Base-by-base conservation (phyloP, 2,888 invertebrate genomes). In the Desoria tigrina region DNA sequence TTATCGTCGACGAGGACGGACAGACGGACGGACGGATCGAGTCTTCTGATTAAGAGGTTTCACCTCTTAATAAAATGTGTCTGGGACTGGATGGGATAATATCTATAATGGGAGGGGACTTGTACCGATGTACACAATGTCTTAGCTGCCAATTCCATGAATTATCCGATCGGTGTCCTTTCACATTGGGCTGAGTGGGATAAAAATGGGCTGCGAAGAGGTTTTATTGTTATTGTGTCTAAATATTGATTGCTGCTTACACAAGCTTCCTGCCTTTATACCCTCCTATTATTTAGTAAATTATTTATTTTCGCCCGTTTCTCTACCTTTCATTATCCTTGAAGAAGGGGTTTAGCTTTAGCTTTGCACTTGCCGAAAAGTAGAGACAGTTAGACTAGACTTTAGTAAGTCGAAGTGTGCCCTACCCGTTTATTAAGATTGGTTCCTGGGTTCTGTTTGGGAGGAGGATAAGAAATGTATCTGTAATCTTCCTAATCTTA, bases 281-380 rank as follows among this genome's bases (percentile, higher is more conserved):
- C 56, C 24, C 39, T 32, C 21, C 3, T 32, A 32, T 51, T 51
- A 51, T 57, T 57, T 37, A 57, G 39, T 9, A 42, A 57, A 14
- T 23, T 51, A 42, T 57, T 28, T 32, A 42, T n/a, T 54, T 32
- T 11, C 32, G 6, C 32, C 32, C 32, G 32, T 32, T 32, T 32
- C 32, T 32, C 6, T 11, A 32, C 32, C 32, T 32, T 32, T 32
- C 16, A 54, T 51, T n/a, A 28, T 9, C 28, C n/a, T 24, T 51
- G 51, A 51, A 24, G 55, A 27, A 28, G 4, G 55, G n/a, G n/a
- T n/a, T n/a, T n/a, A 18, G 45, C 6, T 28, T 28, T 27, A n/a
- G 9, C n/a, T 57, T 57, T 57, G n/a, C n/a, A n/a, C n/a, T n/a
- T n/a, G 56, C 56, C 42, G 56, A 57, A 55, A 57, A 23, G 56